phyloP scores from a whole-genome alignment of 30 jellyfish, hydroid and myxozoan genomes.

The Pseudorhiza aurosa region DNA sequence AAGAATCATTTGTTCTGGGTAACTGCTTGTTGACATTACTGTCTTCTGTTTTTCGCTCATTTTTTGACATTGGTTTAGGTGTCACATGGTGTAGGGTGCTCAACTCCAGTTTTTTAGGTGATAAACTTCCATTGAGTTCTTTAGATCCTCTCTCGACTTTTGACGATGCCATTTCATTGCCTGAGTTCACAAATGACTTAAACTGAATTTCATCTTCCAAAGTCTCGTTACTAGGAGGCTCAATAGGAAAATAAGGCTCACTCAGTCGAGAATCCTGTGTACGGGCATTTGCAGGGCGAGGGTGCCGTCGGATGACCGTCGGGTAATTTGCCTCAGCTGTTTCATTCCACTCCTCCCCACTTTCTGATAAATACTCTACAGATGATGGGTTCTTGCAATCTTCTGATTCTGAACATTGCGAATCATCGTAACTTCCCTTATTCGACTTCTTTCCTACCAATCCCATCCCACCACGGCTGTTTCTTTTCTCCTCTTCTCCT shows the following conservation, averaged over 20 bases:
- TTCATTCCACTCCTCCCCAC: slow-evolving; percentile 1
- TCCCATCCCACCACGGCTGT: neutral
- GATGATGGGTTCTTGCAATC: slow-evolving; percentile 3
- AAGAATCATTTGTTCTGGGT: neutral
- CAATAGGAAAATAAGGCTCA: neutral
- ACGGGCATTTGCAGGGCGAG: too few species aligned
- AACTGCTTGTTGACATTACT: neutral
- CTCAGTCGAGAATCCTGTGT: neutral
- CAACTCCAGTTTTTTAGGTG: too few species aligned
- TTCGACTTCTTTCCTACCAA: neutral
- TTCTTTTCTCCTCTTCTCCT: slow-evolving; percentile 37
- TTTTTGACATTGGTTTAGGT: neutral
- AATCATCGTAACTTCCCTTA: slow-evolving; percentile 1
- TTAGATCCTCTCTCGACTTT: neutral
- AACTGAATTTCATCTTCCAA: neutral
- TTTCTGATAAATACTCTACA: slow-evolving; percentile 9
- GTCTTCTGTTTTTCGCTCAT: neutral
- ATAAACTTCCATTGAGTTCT: too few species aligned
- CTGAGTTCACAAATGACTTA: slow-evolving; percentile 5
- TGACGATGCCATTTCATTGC: neutral
- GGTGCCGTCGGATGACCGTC: slow-evolving; percentile 13
- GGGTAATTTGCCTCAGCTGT: slow-evolving; percentile 3
- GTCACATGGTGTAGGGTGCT: too few species aligned
- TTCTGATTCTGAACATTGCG: neutral
- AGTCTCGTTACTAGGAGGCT: neutral